Evolutionary conservation across 2,888 invertebrate species (phyloP), one percentile per base, ranked within the genome.

Genomic region (Euplexia lucipara): DNA sequence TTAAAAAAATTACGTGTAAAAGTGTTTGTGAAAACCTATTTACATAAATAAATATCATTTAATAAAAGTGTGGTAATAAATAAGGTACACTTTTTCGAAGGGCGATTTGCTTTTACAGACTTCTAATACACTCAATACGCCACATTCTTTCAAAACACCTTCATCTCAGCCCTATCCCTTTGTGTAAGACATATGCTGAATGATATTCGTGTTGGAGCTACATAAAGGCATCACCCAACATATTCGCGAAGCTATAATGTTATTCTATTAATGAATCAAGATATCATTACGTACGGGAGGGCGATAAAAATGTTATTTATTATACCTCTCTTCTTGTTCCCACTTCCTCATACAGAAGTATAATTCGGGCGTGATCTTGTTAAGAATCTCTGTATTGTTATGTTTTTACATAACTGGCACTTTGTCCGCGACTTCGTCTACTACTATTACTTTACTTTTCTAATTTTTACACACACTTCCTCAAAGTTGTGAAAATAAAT

Each of bases 221-320:
- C 16, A 20, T 44, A 20, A 30, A 35, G 18, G 22, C 10, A 35
- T 8, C 12, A 3, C 35, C 26, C 37, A n/a, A n/a, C 14, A 37
- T 26, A 26, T 53, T 2, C 1, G 44, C 2, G 18, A 60, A 35
- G 32, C 60, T 34, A 16, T 61, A 54, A 70, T 70, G 44, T 9
- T 42, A 37, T 63, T 70, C 52, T 48, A 39, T 48, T 48, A 64
- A 70, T 70, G 65, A 70, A 57, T 47, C 56, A 42, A 52, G 52
- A 52, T 53, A 64, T 42, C 32, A 57, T 71, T 70, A 44, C 47
- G 56, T 9, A 42, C 16, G 8, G 14, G 9, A 30, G 47, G 34
- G 37, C 47, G 56, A 69, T 69, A 54, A 41, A 60, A 63, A 41
- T 45, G 22, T 51, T 32, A 71, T 71, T 70, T 57, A 64, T 64